Percentiles rank a stretch among this genome's conserved stretches.
phyloP scores from a whole-genome alignment of 2,888 invertebrate genomes.

The Mythimna vitellina region DNA sequence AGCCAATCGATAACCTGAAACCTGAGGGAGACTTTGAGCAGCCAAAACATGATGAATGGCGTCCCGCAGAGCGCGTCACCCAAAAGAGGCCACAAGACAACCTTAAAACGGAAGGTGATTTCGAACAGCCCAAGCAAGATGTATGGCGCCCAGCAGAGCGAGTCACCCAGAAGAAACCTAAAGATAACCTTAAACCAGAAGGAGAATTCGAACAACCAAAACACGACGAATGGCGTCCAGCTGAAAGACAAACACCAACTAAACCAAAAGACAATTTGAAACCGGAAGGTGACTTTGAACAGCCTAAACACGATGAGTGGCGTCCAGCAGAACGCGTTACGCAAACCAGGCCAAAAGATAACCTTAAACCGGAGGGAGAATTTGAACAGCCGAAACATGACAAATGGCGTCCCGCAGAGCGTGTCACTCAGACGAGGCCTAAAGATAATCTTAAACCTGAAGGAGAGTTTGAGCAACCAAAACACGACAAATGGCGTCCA shows the following conservation, averaged over 20 bases:
- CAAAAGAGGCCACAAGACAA: slow-evolving; percentile 89
- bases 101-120: slow-evolving; percentile 89
- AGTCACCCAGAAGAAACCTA: slow-evolving; percentile 68
- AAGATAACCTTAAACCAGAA: slow-evolving; percentile 90
- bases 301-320: slow-evolving; percentile 74
- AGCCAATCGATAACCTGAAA: slow-evolving; percentile 90
- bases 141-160: slow-evolving; percentile 80
- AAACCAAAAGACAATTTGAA: slow-evolving; percentile 48
- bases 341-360: slow-evolving; percentile 87
- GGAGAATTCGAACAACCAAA: slow-evolving; percentile 84
- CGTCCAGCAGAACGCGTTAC: slow-evolving; percentile 81
- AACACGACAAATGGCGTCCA: slow-evolving; percentile 63
- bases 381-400: slow-evolving; percentile 82
- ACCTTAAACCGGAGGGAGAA: slow-evolving; percentile 89
- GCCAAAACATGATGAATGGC: slow-evolving; percentile 74
- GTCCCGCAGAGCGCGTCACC: slow-evolving; percentile 80
- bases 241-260: slow-evolving; percentile 29
- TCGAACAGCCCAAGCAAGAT: slow-evolving; percentile 80
- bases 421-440: slow-evolving; percentile 70
- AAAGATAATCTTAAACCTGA: slow-evolving; percentile 90
- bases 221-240: slow-evolving; percentile 62
- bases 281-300: slow-evolving; percentile 54
- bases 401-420: slow-evolving; percentile 79
- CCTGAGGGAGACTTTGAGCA: slow-evolving; percentile 88
- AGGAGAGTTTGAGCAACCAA: slow-evolving; percentile 83